A percentile compares a stretch with the other conserved stretches of the same genome.
These are phyloP conservation scores for Limulus polyphemus DNA, from an alignment of 2,888 invertebrate genomes.

Conservation along the genomic window DNA sequence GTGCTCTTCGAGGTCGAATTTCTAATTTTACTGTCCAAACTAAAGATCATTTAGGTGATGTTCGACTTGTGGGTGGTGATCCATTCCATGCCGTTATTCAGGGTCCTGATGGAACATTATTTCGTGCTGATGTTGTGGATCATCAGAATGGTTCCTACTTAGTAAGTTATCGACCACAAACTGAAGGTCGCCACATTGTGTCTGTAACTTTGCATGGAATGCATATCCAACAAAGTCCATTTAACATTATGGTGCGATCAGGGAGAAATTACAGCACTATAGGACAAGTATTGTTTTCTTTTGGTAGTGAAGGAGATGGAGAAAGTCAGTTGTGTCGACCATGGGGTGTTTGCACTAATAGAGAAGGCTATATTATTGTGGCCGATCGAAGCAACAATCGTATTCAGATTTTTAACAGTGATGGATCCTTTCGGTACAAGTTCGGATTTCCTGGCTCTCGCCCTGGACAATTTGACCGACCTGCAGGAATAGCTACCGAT, in stretches of 20 bases:
- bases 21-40: slow-evolving; percentile 41
- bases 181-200: slow-evolving; percentile 35
- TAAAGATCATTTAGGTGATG: slow-evolving; percentile 37
- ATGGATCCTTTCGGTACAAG: slow-evolving; percentile 54
- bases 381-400: slow-evolving; percentile 69
- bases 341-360: slow-evolving; percentile 68
- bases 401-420: slow-evolving; percentile 51
- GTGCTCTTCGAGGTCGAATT: slow-evolving; percentile 40
- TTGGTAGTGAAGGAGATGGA: slow-evolving; percentile 45
- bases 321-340: slow-evolving; percentile 47
- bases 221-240: slow-evolving; percentile 38
- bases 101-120: slow-evolving; percentile 30
- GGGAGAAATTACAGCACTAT: slow-evolving; percentile 35
- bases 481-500: slow-evolving; percentile 70
- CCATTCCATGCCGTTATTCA: slow-evolving; percentile 31
- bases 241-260: slow-evolving; percentile 35
- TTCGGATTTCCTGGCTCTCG: slow-evolving; percentile 64
- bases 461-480: slow-evolving; percentile 78
- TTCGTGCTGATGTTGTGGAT: slow-evolving; percentile 37
- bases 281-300: slow-evolving; percentile 33
- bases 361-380: slow-evolving; percentile 59
- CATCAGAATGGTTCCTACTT: slow-evolving; percentile 40
- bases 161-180: slow-evolving; percentile 37
- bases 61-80: slow-evolving; percentile 36
- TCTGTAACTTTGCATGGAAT: slow-evolving; percentile 38